Evolutionary conservation across 2,797 vertebrate species (phyloP), one percentile per base, ranked within the genome.

Genomic region (Podarcis lilfordi): DNA sequence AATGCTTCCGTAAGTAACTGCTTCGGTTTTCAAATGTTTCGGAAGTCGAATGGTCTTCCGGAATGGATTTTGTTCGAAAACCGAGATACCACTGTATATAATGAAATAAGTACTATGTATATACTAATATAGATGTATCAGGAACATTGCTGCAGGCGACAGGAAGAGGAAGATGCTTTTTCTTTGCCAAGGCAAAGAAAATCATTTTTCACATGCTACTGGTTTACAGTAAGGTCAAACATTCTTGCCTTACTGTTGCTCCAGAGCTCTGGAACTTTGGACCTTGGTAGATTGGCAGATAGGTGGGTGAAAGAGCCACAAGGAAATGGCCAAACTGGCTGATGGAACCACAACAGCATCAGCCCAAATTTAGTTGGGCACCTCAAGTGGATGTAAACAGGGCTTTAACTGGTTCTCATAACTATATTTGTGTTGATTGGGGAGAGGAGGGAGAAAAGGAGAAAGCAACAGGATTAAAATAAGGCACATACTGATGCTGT

Each of bases 361-460:
- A 61, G 8, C 85, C 29, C 37, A 69, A n/a, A 8, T 61, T 50
- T 71, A 27, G 23, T 45, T 19, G 68, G 21, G 9, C 29, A 72
- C 29, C 0, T 0, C 35, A 45, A 45, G 45, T 0, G 0, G 29
- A 6, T 5, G 50, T 77, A 92, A 90, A 79, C 0, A 64, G 1
- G 50, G 88, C 23, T 0, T 80, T 89, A 86, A 29, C 86, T 89
- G 77, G 78, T 82, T 91, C 64, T 80, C 29, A n/a, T 82, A 88
- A 91, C 43, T 43, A 89, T 84, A 92, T 78, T 19, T 29, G 61
- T 71, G 40, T 90, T 93, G 68, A 35, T 68, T 27, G 10, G 40
- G 29, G 43, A 43, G 43, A 43, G 43, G 43, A 43, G 43, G 43
- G 43, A 43, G 43, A 43, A 66, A 9, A 45, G 45, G 45, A 45